Conservation (phyloP, 2,113 vertebrate species). For the Cottus gobio region DNA sequence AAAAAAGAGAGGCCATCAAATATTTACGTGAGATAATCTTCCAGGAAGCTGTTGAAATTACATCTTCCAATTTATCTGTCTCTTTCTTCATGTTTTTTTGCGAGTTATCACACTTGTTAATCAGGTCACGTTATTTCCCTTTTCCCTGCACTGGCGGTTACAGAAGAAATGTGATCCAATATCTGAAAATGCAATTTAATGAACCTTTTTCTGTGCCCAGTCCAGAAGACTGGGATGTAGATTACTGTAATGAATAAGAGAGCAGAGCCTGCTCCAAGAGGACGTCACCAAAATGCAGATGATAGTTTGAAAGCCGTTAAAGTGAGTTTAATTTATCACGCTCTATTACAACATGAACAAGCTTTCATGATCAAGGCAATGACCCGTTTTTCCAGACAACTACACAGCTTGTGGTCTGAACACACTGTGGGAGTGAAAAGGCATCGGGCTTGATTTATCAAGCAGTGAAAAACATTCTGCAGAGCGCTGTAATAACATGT, state of each 20-base stretch:
- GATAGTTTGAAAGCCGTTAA: conserved; percentile 73
- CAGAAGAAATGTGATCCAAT: conserved; percentile 78
- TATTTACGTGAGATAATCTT: conserved; percentile 70
- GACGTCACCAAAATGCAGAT: conserved; percentile 69
- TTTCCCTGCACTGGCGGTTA: conserved; percentile 60
- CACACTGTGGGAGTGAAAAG: conserved; percentile 60
- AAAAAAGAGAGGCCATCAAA: conserved; percentile 54
- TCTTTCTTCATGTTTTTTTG: conserved; percentile 53
- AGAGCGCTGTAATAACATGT: conserved; percentile 31
- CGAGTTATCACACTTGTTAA: conserved; percentile 63
- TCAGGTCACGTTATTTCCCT: conserved; percentile 56
- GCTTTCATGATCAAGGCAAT: conserved; percentile 74
- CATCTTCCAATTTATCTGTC: conserved; percentile 64
- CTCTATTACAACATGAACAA: conserved; percentile 72
- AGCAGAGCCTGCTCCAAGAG: conserved; percentile 57
- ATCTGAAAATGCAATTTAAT: conserved; percentile 79
- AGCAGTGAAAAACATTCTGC: conserved; percentile 37
- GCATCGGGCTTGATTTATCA: conserved; percentile 65
- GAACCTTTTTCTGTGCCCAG: conserved; percentile 74
- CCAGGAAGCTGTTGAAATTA: conserved; percentile 72
- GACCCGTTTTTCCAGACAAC: conserved; percentile 75
- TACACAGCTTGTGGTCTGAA: conserved; percentile 63
- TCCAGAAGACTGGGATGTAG: conserved; percentile 66
- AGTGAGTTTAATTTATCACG: conserved; percentile 75
- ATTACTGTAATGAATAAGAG: conserved; percentile 76